phyloP scores from a whole-genome alignment of 2,113 vertebrate species.

The Engraulis encrasicolus region DNA sequence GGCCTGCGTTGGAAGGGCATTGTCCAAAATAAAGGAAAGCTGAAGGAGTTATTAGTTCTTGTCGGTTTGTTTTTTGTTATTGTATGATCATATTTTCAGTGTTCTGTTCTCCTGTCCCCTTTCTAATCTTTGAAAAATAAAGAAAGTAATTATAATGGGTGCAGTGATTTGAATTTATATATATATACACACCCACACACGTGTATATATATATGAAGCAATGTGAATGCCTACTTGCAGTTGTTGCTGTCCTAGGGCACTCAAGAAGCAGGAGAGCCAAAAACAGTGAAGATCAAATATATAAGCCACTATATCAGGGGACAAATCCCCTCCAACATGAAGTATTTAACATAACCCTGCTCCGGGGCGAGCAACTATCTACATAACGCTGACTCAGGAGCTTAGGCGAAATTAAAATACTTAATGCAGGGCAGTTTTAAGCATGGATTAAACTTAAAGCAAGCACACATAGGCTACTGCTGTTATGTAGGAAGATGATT shows the following conservation, averaged over 20 bases:
- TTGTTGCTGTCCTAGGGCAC: background rate
- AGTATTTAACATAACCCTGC: background rate
- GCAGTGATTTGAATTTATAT: background rate
- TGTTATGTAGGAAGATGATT: too few relatives aligned
- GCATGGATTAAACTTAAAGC: too few relatives aligned
- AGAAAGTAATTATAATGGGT: conserved; percentile 33
- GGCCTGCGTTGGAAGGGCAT: too few relatives aligned
- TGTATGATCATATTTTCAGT: conserved; percentile 13
- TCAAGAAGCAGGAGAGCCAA: background rate
- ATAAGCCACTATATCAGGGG: background rate
- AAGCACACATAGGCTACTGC: too few relatives aligned
- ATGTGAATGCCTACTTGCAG: too few relatives aligned
- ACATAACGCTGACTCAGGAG: background rate
- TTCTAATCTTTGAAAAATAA: conserved; percentile 51
- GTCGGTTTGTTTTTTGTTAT: conserved; percentile 43
- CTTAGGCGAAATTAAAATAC: too few relatives aligned
- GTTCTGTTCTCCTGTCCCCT: conserved; percentile 39
- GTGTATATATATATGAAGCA: background rate
- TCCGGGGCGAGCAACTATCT: background rate
- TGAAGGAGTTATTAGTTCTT: background rate
- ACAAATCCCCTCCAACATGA: background rate
- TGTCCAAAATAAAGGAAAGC: background rate
- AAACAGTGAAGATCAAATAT: background rate
- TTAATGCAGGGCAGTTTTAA: too few relatives aligned
- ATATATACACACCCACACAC: too few relatives aligned